Conservation (phyloP, 2,888 invertebrate genomes). For the Augiades crinisus region DNA sequence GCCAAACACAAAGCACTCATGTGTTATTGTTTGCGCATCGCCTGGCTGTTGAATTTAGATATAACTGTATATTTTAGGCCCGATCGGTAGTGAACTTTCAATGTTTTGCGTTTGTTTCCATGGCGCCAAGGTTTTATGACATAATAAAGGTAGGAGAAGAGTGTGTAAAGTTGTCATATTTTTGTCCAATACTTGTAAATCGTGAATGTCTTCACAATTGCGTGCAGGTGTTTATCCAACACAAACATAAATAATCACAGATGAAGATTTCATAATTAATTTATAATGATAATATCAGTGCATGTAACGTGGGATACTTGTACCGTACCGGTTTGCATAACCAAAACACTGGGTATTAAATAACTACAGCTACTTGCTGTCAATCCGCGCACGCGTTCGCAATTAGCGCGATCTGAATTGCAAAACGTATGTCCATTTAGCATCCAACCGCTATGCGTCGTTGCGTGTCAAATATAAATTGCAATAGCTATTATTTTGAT, state of each 20-base stretch:
- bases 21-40: no score
- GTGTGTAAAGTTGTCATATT: no score
- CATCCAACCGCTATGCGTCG: conserved; percentile 34
- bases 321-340: conserved; percentile 41
- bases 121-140: no score
- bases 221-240: background rate
- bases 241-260: background rate
- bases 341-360: conserved; percentile 40
- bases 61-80: no score
- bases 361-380: conserved; percentile 42
- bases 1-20: no score
- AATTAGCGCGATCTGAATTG: conserved; percentile 38
- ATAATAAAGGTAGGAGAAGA: no score
- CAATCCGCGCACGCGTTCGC: conserved; percentile 39
- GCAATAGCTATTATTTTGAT: conserved; percentile 40
- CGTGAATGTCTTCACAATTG: background rate
- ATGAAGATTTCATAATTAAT: conserved; percentile 3
- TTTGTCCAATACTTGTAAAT: no score
- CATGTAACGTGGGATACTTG: conserved; percentile 10
- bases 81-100: no score
- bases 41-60: no score
- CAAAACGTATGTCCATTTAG: conserved; percentile 39
- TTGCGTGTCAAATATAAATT: conserved; percentile 41
- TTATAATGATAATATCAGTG: conserved; percentile 5
- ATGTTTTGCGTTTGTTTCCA: no score